These are phyloP conservation scores for Gymnodraco acuticeps DNA, from an alignment of 2,797 vertebrate species.

Conservation along the genomic window DNA sequence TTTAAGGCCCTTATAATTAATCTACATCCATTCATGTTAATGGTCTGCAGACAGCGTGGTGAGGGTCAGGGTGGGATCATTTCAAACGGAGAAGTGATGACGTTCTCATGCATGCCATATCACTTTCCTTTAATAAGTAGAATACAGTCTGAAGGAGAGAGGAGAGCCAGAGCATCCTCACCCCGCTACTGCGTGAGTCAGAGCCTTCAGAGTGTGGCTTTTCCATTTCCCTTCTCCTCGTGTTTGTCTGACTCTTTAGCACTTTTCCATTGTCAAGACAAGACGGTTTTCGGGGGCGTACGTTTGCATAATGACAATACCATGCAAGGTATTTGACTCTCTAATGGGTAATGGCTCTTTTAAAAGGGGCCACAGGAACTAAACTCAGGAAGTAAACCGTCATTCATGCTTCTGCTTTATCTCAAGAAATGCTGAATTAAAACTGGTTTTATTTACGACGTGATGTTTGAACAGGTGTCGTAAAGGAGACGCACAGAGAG, in stretches of 20 bases:
- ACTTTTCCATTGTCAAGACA: slow-evolving; percentile 54
- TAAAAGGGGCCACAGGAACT: not conserved
- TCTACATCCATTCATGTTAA: slow-evolving; percentile 8
- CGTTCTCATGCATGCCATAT: slow-evolving; percentile 2
- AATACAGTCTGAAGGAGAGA: slow-evolving; percentile 51
- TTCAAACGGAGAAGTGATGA: slow-evolving; percentile 36
- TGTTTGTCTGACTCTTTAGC: slow-evolving; percentile 51
- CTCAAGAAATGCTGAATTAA: not conserved
- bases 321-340: slow-evolving; percentile 49
- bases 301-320: slow-evolving; percentile 72
- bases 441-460: not conserved
- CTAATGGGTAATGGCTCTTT: not conserved
- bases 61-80: slow-evolving; percentile 30
- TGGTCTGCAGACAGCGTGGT: slow-evolving; percentile 26
- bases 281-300: slow-evolving; percentile 29
- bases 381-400: not conserved
- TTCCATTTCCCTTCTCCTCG: slow-evolving; percentile 75
- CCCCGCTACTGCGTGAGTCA: slow-evolving; percentile 55
- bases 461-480: slow-evolving; percentile 24
- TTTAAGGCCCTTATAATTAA: slow-evolving; percentile 28
- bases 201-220: slow-evolving; percentile 49
- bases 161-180: slow-evolving; percentile 46
- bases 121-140: slow-evolving; percentile 39
- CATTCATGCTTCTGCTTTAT: slow-evolving; percentile 11
- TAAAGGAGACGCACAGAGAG: not conserved